These are phyloP conservation scores for Dione vanillae DNA, from an alignment of 2,888 invertebrate genomes.

Conservation along the genomic window DNA sequence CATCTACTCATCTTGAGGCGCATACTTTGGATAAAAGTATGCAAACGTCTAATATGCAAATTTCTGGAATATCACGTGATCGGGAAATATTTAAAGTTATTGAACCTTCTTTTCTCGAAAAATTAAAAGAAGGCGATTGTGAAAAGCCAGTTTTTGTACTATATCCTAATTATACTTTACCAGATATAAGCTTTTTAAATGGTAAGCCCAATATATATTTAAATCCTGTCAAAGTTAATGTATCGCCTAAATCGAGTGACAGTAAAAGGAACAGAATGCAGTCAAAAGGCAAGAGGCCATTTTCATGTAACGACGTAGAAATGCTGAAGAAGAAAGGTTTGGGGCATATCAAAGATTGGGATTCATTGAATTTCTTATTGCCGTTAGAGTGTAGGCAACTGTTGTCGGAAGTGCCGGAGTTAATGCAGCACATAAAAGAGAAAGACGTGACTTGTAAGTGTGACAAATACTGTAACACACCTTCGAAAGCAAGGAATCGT, in stretches of 20 bases:
- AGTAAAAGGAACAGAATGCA: conserved; percentile 69
- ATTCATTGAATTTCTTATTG: conserved; percentile 93
- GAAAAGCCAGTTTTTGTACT: conserved; percentile 93
- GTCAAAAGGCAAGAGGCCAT: conserved; percentile 85
- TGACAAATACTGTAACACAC: conserved; percentile 75
- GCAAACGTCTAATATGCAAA: conserved; percentile 86
- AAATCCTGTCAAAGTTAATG: conserved; percentile 87
- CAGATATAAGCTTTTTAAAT: conserved; percentile 92
- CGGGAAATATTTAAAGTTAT: conserved; percentile 85
- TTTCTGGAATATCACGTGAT: conserved; percentile 67
- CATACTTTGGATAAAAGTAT: conserved; percentile 89
- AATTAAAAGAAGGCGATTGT: conserved; percentile 86
- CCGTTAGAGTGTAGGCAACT: conserved; percentile 93
- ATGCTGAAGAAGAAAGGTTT: conserved; percentile 91
- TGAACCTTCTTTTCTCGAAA: conserved; percentile 88
- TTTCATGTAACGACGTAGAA: conserved; percentile 93
- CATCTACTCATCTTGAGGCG: conserved; percentile 80
- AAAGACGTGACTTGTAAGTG: conserved; percentile 72
- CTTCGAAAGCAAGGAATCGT: conserved; percentile 83
- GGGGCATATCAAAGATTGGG: conserved; percentile 96
- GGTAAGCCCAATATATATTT: conserved; percentile 87
- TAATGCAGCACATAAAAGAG: conserved; percentile 86
- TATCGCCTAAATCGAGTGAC: conserved; percentile 72
- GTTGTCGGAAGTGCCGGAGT: conserved; percentile 91
- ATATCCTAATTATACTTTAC: conserved; percentile 95